A percentile compares a stretch with the other conserved stretches of the same genome.
Conservation (phyloP, 2,888 invertebrate genomes). For the Cephus pygmeus region DNA sequence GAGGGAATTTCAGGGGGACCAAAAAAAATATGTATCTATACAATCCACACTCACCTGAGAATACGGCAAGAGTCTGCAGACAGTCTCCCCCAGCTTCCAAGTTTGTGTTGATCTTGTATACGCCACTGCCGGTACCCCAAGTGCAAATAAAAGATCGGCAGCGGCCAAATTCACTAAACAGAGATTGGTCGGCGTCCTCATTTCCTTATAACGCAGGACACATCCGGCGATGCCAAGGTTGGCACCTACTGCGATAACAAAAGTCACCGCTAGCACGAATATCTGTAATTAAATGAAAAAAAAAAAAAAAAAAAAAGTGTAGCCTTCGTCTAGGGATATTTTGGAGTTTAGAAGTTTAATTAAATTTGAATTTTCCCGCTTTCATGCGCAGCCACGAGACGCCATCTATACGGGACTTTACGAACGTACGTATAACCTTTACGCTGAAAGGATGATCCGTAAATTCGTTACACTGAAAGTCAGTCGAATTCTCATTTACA, state of each 20-base stretch:
- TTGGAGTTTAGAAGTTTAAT: not conserved
- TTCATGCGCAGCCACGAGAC: not conserved
- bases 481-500: not conserved
- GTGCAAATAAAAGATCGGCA: conserved; percentile 72
- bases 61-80: conserved; percentile 69
- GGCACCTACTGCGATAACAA: conserved; percentile 67
- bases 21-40: not conserved
- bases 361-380: not conserved
- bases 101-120: conserved; percentile 68
- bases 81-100: conserved; percentile 68
- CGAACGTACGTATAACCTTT: not conserved
- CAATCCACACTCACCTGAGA: conserved; percentile 65
- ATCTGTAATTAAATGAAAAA: conserved; percentile 42
- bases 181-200: conserved; percentile 71
- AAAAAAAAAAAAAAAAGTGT: conserved; percentile 11
- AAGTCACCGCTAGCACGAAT: conserved; percentile 63
- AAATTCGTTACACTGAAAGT: not conserved
- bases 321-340: not conserved
- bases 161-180: conserved; percentile 73
- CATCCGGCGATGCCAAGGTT: conserved; percentile 69
- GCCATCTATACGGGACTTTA: not conserved
- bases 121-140: conserved; percentile 69
- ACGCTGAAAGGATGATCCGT: not conserved
- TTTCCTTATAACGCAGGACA: conserved; percentile 68
- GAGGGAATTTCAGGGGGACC: not conserved